phyloP scores from a whole-genome alignment of 2,888 invertebrate genomes.

The Ceraclea dissimilis region DNA sequence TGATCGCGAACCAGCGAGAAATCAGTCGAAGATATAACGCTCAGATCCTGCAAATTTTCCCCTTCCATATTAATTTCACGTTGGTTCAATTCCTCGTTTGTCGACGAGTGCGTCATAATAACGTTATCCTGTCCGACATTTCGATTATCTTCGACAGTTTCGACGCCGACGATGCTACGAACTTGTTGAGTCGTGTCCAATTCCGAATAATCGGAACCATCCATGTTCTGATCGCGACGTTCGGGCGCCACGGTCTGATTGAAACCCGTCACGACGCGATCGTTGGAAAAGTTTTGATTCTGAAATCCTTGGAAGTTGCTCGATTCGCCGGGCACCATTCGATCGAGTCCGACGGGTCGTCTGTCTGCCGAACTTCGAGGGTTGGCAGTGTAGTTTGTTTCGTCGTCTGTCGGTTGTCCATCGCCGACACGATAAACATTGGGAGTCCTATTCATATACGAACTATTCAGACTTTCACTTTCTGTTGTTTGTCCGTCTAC shows the following conservation, averaged over 20 bases:
- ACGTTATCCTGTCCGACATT: conserved; percentile 31
- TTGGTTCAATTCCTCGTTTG: conserved; percentile 35
- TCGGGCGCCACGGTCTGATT: conserved; percentile 31
- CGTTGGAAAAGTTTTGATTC: conserved; percentile 36
- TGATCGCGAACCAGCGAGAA: conserved; percentile 42
- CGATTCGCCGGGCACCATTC: conserved; percentile 58
- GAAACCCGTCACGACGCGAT: conserved; percentile 48
- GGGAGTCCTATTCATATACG: conserved; percentile 27
- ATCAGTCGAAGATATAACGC: conserved; percentile 35
- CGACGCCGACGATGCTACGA: conserved; percentile 34
- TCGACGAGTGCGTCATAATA: conserved; percentile 7
- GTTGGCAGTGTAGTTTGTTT: conserved; percentile 33
- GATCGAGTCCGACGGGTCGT: conserved; percentile 49
- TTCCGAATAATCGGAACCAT: conserved; percentile 43
- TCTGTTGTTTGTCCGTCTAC: conserved; percentile 42
- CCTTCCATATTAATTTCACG: conserved; percentile 53
- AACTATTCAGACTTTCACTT: conserved; percentile 28
- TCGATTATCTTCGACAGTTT: conserved; percentile 28
- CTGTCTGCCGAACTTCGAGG: conserved; percentile 33
- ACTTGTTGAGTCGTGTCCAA: conserved; percentile 33
- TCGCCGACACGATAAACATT: conserved; percentile 40
- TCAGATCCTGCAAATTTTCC: conserved; percentile 48
- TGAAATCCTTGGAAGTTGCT: conserved; percentile 42
- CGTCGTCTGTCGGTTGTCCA: conserved; percentile 39
- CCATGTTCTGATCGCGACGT: conserved; percentile 40